phyloP scores from a whole-genome alignment of 2,888 invertebrate genomes.

The Petrolisthes manimaculis region DNA sequence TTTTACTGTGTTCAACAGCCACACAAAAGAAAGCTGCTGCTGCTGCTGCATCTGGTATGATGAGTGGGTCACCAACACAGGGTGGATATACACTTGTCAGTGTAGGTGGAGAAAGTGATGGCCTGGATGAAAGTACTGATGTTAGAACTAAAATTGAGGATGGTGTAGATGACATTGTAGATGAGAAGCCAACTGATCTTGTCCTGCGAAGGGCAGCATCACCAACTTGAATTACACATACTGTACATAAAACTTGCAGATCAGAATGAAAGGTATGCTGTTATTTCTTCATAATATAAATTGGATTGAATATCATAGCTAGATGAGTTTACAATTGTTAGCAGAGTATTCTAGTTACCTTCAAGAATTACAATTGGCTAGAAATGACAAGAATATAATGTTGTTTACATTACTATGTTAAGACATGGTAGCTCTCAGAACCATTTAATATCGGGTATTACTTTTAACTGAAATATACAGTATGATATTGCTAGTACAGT shows the following conservation, averaged over 20 bases:
- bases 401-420: too few species aligned
- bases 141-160: conserved; percentile 23
- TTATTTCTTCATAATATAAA: too few species aligned
- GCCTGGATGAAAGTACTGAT: neutral
- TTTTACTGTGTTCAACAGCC: conserved; percentile 61
- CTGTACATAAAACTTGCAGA: neutral
- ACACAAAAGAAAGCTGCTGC: conserved; percentile 61
- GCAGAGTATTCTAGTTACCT: too few species aligned
- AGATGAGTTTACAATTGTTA: too few species aligned
- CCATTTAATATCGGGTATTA: too few species aligned
- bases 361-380: too few species aligned
- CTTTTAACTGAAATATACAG: too few species aligned
- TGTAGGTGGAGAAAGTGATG: conserved; percentile 7
- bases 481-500: too few species aligned
- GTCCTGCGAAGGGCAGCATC: conserved; percentile 46
- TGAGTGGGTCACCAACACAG: conserved; percentile 31
- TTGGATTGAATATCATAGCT: too few species aligned
- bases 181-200: conserved; percentile 60
- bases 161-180: conserved; percentile 29
- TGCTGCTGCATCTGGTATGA: conserved; percentile 53
- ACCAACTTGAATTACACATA: conserved; percentile 30
- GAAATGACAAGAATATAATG: too few species aligned
- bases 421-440: too few species aligned
- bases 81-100: neutral
- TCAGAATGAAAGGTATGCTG: too few species aligned